Evolutionary conservation across 37 sponge, comb jelly and placozoan genomes (phyloP).

Genomic region (Theonella swinhoei): DNA sequence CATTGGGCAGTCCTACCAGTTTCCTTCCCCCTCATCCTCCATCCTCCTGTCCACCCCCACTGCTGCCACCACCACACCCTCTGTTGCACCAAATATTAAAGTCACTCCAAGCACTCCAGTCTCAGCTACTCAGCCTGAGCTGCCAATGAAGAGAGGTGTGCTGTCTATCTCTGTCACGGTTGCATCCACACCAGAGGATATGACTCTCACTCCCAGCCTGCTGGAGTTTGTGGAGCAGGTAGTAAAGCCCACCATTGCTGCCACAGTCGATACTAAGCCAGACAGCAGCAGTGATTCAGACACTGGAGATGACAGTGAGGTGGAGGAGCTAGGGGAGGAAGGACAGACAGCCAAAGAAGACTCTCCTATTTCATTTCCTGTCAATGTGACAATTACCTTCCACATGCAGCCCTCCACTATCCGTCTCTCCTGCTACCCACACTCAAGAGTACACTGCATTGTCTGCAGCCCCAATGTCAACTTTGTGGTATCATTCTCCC

Average conservation of each 20-base stretch:
- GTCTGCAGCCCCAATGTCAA: constrained; percentile 85
- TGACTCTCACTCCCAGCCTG: constrained; percentile 70
- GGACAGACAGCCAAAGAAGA: not conserved
- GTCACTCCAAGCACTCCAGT: not conserved
- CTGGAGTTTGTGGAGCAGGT: constrained; percentile 91
- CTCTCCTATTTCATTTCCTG: constrained; percentile 78
- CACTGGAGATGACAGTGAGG: constrained; percentile 19
- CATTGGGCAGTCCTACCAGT: constrained; percentile 28
- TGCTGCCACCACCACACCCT: not conserved
- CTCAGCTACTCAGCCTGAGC: not conserved
- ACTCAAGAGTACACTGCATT: constrained; percentile 78
- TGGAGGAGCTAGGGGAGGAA: not conserved
- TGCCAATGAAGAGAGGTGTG: constrained; percentile 52
- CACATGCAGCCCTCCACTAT: constrained; percentile 83
- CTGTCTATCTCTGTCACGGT: constrained; percentile 61
- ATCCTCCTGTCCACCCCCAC: constrained; percentile 3
- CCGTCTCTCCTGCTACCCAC: constrained; percentile 83
- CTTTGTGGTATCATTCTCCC: constrained; percentile 77
- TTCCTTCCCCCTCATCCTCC: not conserved
- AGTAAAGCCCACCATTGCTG: constrained; percentile 61
- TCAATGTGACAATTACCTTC: constrained; percentile 77
- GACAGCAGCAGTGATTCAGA: constrained; percentile 2
- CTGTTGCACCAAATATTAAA: not conserved
- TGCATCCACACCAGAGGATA: constrained; percentile 67
- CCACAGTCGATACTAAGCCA: constrained; percentile 28